Base-by-base conservation (phyloP, 1,140 invertebrate species). In the Sipha flava region DNA sequence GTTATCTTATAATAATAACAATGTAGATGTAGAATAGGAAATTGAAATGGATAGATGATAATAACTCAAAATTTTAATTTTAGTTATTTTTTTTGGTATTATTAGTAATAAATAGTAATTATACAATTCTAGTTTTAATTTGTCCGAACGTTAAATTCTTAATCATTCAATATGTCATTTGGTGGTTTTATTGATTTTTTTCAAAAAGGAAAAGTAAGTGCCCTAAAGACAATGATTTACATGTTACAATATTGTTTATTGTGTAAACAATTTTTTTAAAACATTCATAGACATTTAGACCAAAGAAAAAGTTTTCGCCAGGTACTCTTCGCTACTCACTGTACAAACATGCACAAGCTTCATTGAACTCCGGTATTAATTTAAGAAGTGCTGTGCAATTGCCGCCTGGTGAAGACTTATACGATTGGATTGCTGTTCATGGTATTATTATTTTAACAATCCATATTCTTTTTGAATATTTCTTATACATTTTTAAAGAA, bases 371-470 rank as follows among this genome's bases (percentile, higher is more conserved):
- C n/a, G 96, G 96, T 3, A 93, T 97, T 77, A 97, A 98, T 88
- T 88, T 98, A 70, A 89, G 92, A 80, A 87, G 90, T 80, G 95
- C 92, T 26, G 96, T 98, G 1, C 91, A 92, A 84, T 85, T 98
- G 79, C 96, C 96, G 37, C 88, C 89, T 80, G 92, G 92, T 31
- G 96, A 98, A 87, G 92, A 95, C 86, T 84, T 94, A 7, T 94
- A 96, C 85, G 96, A 98, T 85, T 98, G 96, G 96, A 90, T 97
- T 59, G 96, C 96, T 21, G 95, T 98, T 31, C 95, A 98, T 88
- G 96, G 95, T 95, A 87, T 14, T 40, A 37, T 34, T 77, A 62
- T 64, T 29, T 2, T 59, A 59, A n/a, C n/a, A n/a, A n/a, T n/a
- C n/a, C n/a, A n/a, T n/a, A n/a, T n/a, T n/a, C n/a, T n/a, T n/a